Evolutionary conservation across 1,140 invertebrate genomes (phyloP).

Genomic region (Parasteatoda tepidariorum): DNA sequence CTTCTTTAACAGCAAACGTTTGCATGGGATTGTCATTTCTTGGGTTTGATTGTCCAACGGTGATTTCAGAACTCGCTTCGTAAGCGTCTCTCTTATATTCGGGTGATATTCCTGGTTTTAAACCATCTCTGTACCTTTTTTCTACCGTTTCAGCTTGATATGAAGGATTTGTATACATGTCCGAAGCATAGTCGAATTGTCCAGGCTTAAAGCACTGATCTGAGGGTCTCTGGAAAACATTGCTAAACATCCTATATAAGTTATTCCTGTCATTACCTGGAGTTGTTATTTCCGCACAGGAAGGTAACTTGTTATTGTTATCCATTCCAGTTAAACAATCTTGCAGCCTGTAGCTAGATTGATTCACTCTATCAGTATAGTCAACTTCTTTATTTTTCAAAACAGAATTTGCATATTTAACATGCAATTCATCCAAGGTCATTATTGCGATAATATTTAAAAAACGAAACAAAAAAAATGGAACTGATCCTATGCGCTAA

Average conservation of each 20-base stretch:
- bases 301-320: constrained; percentile 10
- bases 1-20: constrained; percentile 7
- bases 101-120: background rate
- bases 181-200: background rate
- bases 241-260: constrained; percentile 15
- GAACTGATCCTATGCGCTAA: background rate
- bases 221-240: constrained; percentile 10
- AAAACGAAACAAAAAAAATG: background rate
- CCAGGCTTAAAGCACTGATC: constrained; percentile 13
- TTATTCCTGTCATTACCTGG: background rate
- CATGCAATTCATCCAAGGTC: constrained; percentile 34
- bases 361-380: background rate
- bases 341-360: background rate
- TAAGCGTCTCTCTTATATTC: constrained; percentile 21
- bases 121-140: background rate
- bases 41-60: background rate
- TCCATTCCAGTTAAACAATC: background rate
- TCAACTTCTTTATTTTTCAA: constrained; percentile 2
- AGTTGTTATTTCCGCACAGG: background rate
- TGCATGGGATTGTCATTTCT: background rate
- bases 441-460: background rate
- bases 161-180: background rate
- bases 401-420: background rate
- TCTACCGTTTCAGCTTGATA: constrained; percentile 2
- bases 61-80: background rate